phyloP scores from a whole-genome alignment of 2,888 invertebrate genomes.

The Cephus runcator region DNA sequence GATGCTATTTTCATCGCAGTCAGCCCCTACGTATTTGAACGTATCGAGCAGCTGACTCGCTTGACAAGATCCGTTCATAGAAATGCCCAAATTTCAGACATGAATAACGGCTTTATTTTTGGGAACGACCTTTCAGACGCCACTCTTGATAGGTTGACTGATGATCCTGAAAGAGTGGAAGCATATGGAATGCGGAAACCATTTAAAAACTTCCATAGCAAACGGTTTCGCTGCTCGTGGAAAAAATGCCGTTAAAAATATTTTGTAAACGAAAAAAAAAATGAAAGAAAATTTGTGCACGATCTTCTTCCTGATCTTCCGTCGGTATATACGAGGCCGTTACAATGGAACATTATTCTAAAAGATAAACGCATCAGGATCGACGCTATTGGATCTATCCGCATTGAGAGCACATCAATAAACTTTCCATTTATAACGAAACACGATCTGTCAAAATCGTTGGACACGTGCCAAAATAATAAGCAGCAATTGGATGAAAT shows the following conservation, averaged over 20 bases:
- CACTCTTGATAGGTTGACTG: not conserved
- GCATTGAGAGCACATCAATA: not conserved
- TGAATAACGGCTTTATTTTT: not conserved
- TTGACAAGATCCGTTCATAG: not conserved
- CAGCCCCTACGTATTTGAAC: not conserved
- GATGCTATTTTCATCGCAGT: not conserved
- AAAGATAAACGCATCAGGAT: not conserved
- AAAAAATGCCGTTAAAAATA: not conserved
- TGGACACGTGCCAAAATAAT: not conserved
- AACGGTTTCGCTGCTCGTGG: too few relatives aligned
- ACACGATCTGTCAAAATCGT: not conserved
- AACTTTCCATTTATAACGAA: not conserved
- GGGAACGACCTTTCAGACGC: not conserved
- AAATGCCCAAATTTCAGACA: not conserved
- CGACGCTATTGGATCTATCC: not conserved
- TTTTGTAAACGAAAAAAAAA: not conserved
- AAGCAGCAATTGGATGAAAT: not conserved
- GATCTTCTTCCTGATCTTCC: not conserved
- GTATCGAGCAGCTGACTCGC: not conserved
- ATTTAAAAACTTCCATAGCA: not conserved
- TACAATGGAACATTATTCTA: not conserved
- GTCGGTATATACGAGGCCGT: not conserved
- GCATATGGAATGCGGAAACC: not conserved
- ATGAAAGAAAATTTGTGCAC: not conserved
- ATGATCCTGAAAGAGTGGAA: not conserved